phyloP scores from a whole-genome alignment of 2,113 vertebrate species.

The Caretta caretta region DNA sequence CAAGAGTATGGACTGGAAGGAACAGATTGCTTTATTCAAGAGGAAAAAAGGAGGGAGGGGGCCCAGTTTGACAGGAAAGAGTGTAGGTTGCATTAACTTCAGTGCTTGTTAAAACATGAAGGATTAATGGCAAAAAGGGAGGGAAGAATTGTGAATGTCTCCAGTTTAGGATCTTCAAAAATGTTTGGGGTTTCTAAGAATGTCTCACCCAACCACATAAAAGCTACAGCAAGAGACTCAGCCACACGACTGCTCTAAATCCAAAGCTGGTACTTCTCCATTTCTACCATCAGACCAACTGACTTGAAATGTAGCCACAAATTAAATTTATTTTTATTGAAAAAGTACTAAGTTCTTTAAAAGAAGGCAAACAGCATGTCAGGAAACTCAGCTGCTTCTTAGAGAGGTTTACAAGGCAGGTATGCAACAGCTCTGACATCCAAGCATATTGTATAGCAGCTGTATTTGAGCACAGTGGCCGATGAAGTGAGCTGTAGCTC shows the following conservation, averaged over 20 bases:
- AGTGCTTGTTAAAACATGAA: conserved; percentile 83
- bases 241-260: conserved; percentile 81
- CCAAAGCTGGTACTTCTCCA: conserved; percentile 76
- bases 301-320: conserved; percentile 82
- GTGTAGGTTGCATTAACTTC: conserved; percentile 77
- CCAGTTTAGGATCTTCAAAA: conserved; percentile 83
- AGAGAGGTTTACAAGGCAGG: conserved; percentile 14
- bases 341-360: conserved; percentile 80
- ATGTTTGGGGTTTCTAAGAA: conserved; percentile 82
- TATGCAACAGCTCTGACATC: conserved; percentile 36
- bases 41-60: conserved; percentile 61
- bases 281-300: conserved; percentile 78
- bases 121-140: conserved; percentile 80
- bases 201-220: conserved; percentile 82
- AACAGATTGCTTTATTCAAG: conserved; percentile 77
- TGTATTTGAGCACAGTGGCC: not conserved
- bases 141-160: conserved; percentile 80
- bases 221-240: conserved; percentile 73
- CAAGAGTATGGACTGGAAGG: conserved; percentile 59
- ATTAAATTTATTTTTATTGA: conserved; percentile 85
- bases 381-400: conserved; percentile 43
- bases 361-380: conserved; percentile 64
- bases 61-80: conserved; percentile 76
- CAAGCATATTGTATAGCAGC: not conserved
- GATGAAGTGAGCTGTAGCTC: too few species aligned